Evolutionary conservation across 2,888 invertebrate species (phyloP).

Genomic region (Conchocele bisecta): DNA sequence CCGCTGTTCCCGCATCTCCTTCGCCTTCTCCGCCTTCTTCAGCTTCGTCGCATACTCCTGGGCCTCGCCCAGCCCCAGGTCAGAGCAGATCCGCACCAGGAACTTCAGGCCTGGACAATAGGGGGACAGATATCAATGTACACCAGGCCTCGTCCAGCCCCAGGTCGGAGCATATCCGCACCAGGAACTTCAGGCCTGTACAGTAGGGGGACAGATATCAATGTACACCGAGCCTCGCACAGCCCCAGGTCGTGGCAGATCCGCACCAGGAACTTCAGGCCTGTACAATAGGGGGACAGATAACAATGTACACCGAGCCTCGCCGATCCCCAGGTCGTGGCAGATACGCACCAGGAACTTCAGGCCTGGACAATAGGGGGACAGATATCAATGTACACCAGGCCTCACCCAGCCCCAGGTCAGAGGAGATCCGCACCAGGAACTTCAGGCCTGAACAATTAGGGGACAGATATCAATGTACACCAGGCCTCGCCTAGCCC

Average conservation of each 20-base stretch:
- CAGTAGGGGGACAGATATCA: too few relatives aligned
- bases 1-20: constrained; percentile 82
- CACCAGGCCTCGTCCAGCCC: constrained; percentile 96
- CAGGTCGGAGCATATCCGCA: constrained; percentile 94
- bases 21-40: constrained; percentile 87
- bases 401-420: too few relatives aligned
- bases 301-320: too few relatives aligned
- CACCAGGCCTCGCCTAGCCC: too few relatives aligned
- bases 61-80: constrained; percentile 95
- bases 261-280: constrained; percentile 93
- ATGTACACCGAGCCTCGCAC: constrained; percentile 93
- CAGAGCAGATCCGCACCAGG: constrained; percentile 93
- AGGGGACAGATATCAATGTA: too few relatives aligned
- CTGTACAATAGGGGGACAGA: constrained; percentile 83
- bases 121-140: too few relatives aligned
- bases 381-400: too few relatives aligned
- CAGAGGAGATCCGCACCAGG: too few relatives aligned
- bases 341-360: constrained; percentile 94
- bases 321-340: constrained; percentile 94
- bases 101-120: constrained; percentile 89
- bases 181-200: constrained; percentile 91
- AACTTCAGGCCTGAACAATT: too few relatives aligned
- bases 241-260: constrained; percentile 95
- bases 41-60: constrained; percentile 92
- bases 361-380: constrained; percentile 88